Evolutionary conservation across 92 coral and sea anemone genomes (phyloP), one percentile per base, ranked within the genome.

Genomic region (Porites divaricata): DNA sequence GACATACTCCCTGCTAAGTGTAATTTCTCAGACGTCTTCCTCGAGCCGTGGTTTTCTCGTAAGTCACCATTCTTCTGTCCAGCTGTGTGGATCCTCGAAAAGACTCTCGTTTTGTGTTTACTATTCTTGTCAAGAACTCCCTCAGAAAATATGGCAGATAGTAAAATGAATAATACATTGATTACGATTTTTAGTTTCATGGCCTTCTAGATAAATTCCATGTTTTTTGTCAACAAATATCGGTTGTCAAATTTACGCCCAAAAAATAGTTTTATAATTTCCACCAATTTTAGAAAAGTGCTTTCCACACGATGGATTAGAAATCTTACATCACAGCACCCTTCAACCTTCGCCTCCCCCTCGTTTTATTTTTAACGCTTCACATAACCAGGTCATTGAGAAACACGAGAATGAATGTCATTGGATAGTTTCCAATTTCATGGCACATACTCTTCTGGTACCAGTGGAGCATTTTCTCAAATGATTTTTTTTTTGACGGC

Each of bases 271-370:
- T 8, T 62, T 72, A 48, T 62, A 51, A 9, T 14, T 23, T 22
- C n/a, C 19, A 58, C 11, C 26, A 15, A 13, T 61, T 16, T 21
- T 50, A 41, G 77, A n/a, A 13, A 21, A 13, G 62, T 72, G 13
- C 59, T 72, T 24, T 51, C 71, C 63, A 72, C 49, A 22, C 72
- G 66, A 59, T 23, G 48, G 41, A 72, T 82, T 72, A 72, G 63
- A 72, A 82, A 82, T 82, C 86, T 82, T 82, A 82, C 86, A 82
- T 82, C 86, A 82, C 86, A 82, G 86, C 86, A 21, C 25, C 86
- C 63, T 82, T 82, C 86, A 82, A 82, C 28, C 61, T 24, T 70
- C 16, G 72, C 66, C 72, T 22, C 70, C 86, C 50, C 79, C 79
- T 69, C 59, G 1, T 35, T 80, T 70, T 80, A 68, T 61, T 73